Evolutionary conservation across 2,797 vertebrate species (phyloP), one percentile per base, ranked within the genome.

Genomic region (Pempheris klunzingeri): DNA sequence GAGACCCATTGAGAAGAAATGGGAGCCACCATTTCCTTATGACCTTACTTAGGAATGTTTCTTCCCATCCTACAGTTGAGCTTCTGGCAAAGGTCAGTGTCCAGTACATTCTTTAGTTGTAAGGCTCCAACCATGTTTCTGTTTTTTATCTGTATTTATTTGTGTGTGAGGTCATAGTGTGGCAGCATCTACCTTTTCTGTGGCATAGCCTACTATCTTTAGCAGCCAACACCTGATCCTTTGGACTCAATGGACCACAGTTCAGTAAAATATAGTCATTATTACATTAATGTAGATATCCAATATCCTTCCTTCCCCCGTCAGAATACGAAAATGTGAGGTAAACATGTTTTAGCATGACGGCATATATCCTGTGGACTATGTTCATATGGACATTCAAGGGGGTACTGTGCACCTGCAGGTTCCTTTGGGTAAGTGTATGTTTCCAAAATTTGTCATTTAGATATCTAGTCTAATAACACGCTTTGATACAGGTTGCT

Each of bases 381-480:
- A 80, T 85, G 24, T 81, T 89, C 71, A 86, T 74, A 30, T 95
- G 92, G 93, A 94, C 93, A 20, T 85, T 93, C 46, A 93, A 90
- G 57, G 91, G 93, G 44, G 77, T 95, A 44, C 80, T 95, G 74
- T 94, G 87, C 81, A 93, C 91, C 49, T 95, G 92, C 88, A 92
- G 93, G 84, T 95, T 94, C 85, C 90, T 95, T 10, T 96, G 94
- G 95, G 94, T 95, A 64, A 93, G 89, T 77, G 9, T 24, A 10
- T 14, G 0, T 9, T 67, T 39, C 4, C 20, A 1, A 60, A 53
- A 54, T 53, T 9, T n/a, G 10, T 22, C 17, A 34, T 62, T 15
- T 11, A 4, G 10, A 55, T 53, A 34, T 34, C 38, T 24, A 34
- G 4, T 44, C 22, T n/a, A n/a, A 12, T 7, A 17, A 54, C 26